A percentile compares a stretch with the other conserved stretches of the same genome.
Conservation (phyloP, 2,888 invertebrate species). For the Hydriomena furcata region DNA sequence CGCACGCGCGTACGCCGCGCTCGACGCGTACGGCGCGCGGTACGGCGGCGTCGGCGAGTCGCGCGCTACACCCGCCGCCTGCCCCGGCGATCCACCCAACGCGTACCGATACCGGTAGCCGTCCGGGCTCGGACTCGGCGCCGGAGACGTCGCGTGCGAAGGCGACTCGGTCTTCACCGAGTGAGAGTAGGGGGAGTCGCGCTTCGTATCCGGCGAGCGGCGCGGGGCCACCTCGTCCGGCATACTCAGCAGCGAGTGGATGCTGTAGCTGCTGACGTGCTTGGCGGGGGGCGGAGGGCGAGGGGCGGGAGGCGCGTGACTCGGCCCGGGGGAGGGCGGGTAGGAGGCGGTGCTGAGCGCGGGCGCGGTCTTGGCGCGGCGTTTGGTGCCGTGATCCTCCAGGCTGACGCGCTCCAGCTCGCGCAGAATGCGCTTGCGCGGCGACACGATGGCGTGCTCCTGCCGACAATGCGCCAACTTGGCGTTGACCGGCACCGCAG, state of each 20-base stretch:
- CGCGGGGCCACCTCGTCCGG: constrained; percentile 71
- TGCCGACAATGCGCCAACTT: constrained; percentile 74
- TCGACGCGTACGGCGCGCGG: constrained; percentile 60
- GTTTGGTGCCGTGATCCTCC: constrained; percentile 86
- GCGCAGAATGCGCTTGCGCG: constrained; percentile 91
- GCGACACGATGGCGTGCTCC: constrained; percentile 87
- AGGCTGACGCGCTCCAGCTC: constrained; percentile 91
- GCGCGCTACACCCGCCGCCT: constrained; percentile 36
- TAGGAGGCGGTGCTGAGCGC: constrained; percentile 69
- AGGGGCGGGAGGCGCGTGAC: constrained; percentile 49
- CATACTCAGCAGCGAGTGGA: constrained; percentile 91
- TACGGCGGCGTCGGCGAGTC: constrained; percentile 64
- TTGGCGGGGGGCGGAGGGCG: constrained; percentile 54
- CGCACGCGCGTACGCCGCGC: constrained; percentile 43
- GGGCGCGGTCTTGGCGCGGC: constrained; percentile 79
- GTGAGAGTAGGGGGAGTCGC: constrained; percentile 64
- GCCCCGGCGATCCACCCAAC: background rate
- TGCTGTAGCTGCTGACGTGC: constrained; percentile 91
- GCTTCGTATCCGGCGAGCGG: constrained; percentile 63
- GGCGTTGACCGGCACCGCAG: constrained; percentile 70
- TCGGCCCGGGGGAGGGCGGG: constrained; percentile 52
- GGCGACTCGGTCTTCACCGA: constrained; percentile 71
- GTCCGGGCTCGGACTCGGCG: constrained; percentile 73
- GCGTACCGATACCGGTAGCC: constrained; percentile 67
- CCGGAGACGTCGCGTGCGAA: constrained; percentile 68